Evolutionary conservation across 1,140 invertebrate species (phyloP).

Genomic region (Euwallacea similis): DNA sequence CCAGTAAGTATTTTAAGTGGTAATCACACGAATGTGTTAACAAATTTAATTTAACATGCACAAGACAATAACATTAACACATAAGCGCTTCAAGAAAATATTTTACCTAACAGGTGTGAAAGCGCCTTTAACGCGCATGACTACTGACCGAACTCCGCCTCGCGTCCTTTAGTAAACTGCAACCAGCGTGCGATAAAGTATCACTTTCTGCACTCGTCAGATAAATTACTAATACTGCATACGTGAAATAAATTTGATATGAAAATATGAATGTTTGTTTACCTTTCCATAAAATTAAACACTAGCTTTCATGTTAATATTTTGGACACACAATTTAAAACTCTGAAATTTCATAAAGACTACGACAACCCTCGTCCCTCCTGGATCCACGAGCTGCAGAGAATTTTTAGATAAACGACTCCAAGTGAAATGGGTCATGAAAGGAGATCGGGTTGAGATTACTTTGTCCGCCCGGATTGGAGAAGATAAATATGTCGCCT

Average conservation of each 20-base stretch:
- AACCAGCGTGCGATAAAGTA: too few species aligned
- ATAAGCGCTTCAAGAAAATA: too few species aligned
- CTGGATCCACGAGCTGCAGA: slow-evolving; percentile 73
- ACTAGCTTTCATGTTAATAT: slow-evolving; percentile 11
- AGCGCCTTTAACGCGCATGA: too few species aligned
- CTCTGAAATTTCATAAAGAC: slow-evolving; percentile 58
- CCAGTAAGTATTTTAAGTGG: slow-evolving; percentile 69
- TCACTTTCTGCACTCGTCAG: too few species aligned
- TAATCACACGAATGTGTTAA: not conserved
- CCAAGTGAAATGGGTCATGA: slow-evolving; percentile 79
- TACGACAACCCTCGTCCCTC: slow-evolving; percentile 65
- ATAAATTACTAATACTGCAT: too few species aligned
- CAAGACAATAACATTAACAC: too few species aligned
- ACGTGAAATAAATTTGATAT: too few species aligned
- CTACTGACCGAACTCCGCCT: too few species aligned
- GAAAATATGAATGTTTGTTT: not conserved
- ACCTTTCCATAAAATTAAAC: not conserved
- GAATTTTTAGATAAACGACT: slow-evolving; percentile 76
- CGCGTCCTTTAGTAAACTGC: too few species aligned
- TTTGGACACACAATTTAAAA: not conserved
- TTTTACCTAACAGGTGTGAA: too few species aligned
- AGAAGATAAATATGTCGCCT: slow-evolving; percentile 85
- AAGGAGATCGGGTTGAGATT: slow-evolving; percentile 74
- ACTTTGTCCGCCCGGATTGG: slow-evolving; percentile 73
- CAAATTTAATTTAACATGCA: too few species aligned